A percentile compares a stretch with the other conserved stretches of the same genome.
phyloP scores from a whole-genome alignment of 1,140 invertebrate species.

The Hesperophylax magnus region DNA sequence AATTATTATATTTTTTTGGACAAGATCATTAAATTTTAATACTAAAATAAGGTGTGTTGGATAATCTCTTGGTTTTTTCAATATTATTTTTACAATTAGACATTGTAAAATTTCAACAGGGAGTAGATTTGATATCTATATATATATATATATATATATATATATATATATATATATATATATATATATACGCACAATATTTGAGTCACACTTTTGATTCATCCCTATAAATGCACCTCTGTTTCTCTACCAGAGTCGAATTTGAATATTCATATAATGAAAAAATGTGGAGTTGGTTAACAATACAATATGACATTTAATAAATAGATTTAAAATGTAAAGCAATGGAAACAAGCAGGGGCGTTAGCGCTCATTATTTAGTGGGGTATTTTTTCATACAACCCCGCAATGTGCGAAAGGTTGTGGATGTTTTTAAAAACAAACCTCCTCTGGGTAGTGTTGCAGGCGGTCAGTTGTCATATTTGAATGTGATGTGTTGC shows the following conservation, averaged over 20 bases:
- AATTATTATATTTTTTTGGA: no score
- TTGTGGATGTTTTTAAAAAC: slow-evolving; percentile 16
- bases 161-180: no score
- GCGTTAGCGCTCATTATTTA: slow-evolving; percentile 35
- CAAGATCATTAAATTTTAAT: no score
- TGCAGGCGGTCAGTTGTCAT: slow-evolving; percentile 1
- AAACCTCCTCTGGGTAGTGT: slow-evolving; percentile 8
- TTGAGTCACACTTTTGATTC: slow-evolving; percentile 1
- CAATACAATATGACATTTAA: slow-evolving; percentile 46
- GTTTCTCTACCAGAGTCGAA: not conserved
- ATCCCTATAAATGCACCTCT: no score
- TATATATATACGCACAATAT: no score
- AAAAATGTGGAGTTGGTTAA: slow-evolving; percentile 6
- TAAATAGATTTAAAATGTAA: slow-evolving; percentile 49
- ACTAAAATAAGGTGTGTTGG: no score
- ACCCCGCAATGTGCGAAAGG: not conserved
- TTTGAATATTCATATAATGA: slow-evolving; percentile 38
- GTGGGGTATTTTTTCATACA: slow-evolving; percentile 14
- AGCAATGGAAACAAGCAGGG: slow-evolving; percentile 35
- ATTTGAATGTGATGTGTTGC: no score
- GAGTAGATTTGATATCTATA: no score
- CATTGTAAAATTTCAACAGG: no score
- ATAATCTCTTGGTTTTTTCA: no score
- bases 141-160: no score
- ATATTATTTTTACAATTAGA: no score